Evolutionary conservation across 2,113 vertebrate genomes (phyloP), one percentile per base, ranked within the genome.

Genomic region (Tauraco erythrolophus): DNA sequence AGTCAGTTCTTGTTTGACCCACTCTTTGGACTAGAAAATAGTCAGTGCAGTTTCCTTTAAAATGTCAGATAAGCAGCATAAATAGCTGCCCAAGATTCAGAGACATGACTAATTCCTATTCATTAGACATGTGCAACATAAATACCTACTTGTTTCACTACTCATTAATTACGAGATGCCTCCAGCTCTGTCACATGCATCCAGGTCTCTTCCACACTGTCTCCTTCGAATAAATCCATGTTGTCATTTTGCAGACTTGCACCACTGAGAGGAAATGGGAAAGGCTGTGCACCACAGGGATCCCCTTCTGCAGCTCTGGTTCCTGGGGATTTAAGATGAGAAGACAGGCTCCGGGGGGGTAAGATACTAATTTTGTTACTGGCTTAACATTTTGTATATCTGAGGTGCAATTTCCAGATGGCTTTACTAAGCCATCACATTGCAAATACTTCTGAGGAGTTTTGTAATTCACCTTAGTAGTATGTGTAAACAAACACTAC

Each of bases 61-160:
- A 81, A 48, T 89, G 84, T 62, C 87, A 93, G 92, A 84, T 77
- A 89, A 87, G 70, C 41, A 60, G n/a, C 53, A 91, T 18, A 33
- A 95, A 91, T 28, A 89, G 51, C 69, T 19, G 11, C n/a, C 39
- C 50, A 64, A 58, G 80, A 92, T 81, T 56, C 77, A 65, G 72
- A 43, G 27, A 62, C 45, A 17, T 72, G 86, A 87, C 56, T 94
- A 91, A 92, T 96, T 94, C 48, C 61, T 48, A 50, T 87, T 94
- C 72, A 45, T 84, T 84, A 87, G 86, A 43, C 9, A 30, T 18
- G 13, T 68, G 64, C 51, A 68, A 68, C 62, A 43, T 91, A 88
- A 95, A 41, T 92, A 87, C 88, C 53, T 64, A 19, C 65, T 91
- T 91, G 31, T 89, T 94, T 95, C 41, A 17, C 64, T 51, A 14